Evolutionary conservation across 2,888 invertebrate genomes (phyloP).

Genomic region (Ochlodes sylvanus): DNA sequence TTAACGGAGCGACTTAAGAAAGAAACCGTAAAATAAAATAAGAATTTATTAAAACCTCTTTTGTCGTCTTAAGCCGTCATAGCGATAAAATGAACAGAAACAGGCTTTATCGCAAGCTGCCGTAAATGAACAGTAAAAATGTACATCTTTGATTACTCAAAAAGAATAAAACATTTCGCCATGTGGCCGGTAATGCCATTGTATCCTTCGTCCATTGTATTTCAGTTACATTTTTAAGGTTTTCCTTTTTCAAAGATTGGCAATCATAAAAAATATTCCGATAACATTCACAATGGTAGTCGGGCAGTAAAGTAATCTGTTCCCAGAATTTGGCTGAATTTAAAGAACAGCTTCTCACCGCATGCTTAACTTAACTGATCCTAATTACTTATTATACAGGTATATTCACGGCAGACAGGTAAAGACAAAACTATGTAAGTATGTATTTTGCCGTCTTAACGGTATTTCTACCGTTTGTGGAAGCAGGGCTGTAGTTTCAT

Average conservation of each 20-base stretch:
- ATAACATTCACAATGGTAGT: conserved; percentile 65
- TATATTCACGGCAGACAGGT: neutral
- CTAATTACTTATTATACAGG: neutral
- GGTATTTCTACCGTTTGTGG: neutral
- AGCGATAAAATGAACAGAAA: conserved; percentile 45
- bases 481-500: no score
- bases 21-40: conserved; percentile 20
- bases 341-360: neutral
- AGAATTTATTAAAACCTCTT: conserved; percentile 3
- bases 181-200: conserved; percentile 72
- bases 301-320: conserved; percentile 64
- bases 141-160: conserved; percentile 65
- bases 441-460: neutral
- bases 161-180: conserved; percentile 66
- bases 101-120: conserved; percentile 33
- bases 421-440: no score
- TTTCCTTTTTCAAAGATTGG: conserved; percentile 68
- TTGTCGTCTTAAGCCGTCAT: conserved; percentile 10
- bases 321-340: conserved; percentile 55
- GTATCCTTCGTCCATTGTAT: conserved; percentile 73
- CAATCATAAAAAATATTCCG: conserved; percentile 64
- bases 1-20: conserved; percentile 1
- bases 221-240: conserved; percentile 67
- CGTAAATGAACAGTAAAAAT: conserved; percentile 63
- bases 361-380: neutral